These are phyloP conservation scores for Poeciliopsis paucimaculata DNA, from an alignment of 2,797 vertebrate genomes.

Conservation along the genomic window DNA sequence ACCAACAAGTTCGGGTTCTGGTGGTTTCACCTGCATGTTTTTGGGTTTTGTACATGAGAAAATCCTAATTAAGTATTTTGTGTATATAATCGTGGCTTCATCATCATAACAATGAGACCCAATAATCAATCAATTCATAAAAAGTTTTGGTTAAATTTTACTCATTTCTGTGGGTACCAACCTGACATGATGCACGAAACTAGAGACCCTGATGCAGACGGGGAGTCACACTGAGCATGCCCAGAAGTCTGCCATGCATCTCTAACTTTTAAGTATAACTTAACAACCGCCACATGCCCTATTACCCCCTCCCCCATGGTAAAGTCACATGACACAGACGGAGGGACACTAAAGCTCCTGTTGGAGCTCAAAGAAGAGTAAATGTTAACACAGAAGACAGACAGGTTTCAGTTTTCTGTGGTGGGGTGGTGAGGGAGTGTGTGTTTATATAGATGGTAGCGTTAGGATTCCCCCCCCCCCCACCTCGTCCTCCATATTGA, in stretches of 20 bases:
- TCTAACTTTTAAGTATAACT: conserved; percentile 19
- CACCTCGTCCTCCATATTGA: conserved; percentile 8
- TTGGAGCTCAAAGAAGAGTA: conserved; percentile 67
- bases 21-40: neutral
- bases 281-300: neutral
- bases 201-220: neutral
- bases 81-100: neutral
- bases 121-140: neutral
- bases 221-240: conserved; percentile 36
- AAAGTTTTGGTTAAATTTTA: neutral
- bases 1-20: neutral
- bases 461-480: neutral
- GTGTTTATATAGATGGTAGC: conserved; percentile 21
- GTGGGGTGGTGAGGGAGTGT: neutral
- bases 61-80: neutral
- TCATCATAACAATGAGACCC: neutral
- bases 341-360: conserved; percentile 68
- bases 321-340: conserved; percentile 74
- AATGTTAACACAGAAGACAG: conserved; percentile 74
- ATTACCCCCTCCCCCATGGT: conserved; percentile 41
- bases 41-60: neutral
- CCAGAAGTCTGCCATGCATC: conserved; percentile 33
- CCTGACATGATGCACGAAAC: neutral
- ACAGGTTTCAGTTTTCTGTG: conserved; percentile 31
- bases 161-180: neutral